Conservation (phyloP, 2,888 invertebrate species). For the Sesia apiformis region DNA sequence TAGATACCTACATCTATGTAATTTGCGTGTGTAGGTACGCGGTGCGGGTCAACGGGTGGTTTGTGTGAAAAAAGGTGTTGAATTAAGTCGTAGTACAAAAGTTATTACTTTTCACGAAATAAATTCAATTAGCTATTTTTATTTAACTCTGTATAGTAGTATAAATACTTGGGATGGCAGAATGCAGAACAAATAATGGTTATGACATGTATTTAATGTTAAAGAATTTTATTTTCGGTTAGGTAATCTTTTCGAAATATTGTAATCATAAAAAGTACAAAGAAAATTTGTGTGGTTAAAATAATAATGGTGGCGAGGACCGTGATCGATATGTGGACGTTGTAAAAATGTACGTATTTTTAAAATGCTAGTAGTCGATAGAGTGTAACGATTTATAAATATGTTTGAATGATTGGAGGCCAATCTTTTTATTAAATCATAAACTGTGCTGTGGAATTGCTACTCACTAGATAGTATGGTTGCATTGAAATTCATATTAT, state of each 20-base stretch:
- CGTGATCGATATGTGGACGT: no score
- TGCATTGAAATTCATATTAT: not conserved
- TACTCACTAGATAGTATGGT: slow-evolving; percentile 32
- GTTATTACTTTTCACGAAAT: no score
- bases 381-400: slow-evolving; percentile 2
- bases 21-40: no score
- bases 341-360: no score
- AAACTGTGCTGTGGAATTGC: slow-evolving; percentile 38
- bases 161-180: not conserved
- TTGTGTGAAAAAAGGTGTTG: no score
- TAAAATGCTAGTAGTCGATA: no score
- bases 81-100: no score
- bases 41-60: no score
- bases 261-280: slow-evolving; percentile 61
- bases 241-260: slow-evolving; percentile 48
- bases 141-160: not conserved
- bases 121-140: no score
- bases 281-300: slow-evolving; percentile 19
- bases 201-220: slow-evolving; percentile 36
- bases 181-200: slow-evolving; percentile 7
- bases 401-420: slow-evolving; percentile 3
- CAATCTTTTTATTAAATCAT: slow-evolving; percentile 1
- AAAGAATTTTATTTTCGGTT: slow-evolving; percentile 40
- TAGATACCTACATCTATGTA: no score
- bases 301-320: not conserved